Evolutionary conservation across 2,888 invertebrate species (phyloP).

Genomic region (Dicycla oo): DNA sequence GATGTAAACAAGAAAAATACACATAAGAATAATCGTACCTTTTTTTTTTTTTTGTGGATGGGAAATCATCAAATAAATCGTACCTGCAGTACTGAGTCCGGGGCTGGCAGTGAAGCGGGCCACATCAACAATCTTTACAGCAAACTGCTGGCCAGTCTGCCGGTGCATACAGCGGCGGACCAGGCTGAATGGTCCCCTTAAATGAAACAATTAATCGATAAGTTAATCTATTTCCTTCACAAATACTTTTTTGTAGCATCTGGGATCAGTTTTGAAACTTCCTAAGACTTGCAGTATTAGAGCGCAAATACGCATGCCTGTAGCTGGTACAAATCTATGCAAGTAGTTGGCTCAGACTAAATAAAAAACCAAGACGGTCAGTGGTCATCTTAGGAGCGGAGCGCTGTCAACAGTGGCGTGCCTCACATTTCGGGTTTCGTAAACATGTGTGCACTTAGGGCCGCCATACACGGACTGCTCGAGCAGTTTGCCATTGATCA

Average conservation of each 20-base stretch:
- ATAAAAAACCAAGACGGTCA: no score
- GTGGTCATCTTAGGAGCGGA: no score
- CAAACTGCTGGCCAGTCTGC: conserved; percentile 98
- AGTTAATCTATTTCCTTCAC: background rate
- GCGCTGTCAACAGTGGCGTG: no score
- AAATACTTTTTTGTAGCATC: background rate
- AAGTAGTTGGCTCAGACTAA: no score
- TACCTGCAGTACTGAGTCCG: conserved; percentile 98
- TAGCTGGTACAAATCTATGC: no score
- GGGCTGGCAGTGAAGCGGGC: conserved; percentile 99
- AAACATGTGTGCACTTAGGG: no score
- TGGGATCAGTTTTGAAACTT: background rate
- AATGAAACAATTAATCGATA: conserved; percentile 63
- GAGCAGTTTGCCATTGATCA: no score
- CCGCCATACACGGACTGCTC: no score
- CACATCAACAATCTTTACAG: conserved; percentile 99
- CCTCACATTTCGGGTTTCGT: no score
- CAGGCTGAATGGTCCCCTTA: conserved; percentile 98
- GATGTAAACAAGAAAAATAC: background rate
- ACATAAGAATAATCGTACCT: conserved; percentile 89
- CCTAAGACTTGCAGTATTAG: background rate
- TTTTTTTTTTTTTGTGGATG: no score
- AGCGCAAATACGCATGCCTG: no score
- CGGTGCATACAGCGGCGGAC: conserved; percentile 98
- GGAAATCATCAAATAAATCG: no score